A percentile compares a stretch with the other conserved stretches of the same genome.
Evolutionary conservation across 2,888 invertebrate genomes (phyloP).

Genomic region (Drosophila mercatorum): DNA sequence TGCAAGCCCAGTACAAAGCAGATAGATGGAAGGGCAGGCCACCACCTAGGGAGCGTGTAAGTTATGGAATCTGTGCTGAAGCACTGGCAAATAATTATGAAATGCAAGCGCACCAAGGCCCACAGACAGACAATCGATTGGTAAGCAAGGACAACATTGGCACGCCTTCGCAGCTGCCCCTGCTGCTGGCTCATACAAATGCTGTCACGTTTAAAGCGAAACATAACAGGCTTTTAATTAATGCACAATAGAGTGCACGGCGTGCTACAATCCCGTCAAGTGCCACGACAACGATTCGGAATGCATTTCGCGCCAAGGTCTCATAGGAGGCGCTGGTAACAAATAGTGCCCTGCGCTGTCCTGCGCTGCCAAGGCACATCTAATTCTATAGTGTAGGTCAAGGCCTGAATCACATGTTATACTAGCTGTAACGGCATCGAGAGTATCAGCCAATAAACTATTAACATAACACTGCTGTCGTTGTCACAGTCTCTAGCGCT

Average conservation of each 20-base stretch:
- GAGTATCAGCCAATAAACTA: constrained; percentile 64
- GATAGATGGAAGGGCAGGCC: constrained; percentile 10
- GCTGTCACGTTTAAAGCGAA: constrained; percentile 65
- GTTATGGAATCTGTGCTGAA: constrained; percentile 75
- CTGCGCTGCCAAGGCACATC: constrained; percentile 26
- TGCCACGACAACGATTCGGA: constrained; percentile 57
- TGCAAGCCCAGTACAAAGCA: constrained; percentile 48
- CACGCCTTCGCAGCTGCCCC: neutral
- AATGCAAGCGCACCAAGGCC: constrained; percentile 50
- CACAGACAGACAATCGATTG: constrained; percentile 64
- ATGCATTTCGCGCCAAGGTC: constrained; percentile 67
- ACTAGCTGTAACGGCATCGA: constrained; percentile 30
- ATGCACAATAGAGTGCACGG: constrained; percentile 69
- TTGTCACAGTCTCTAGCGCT: constrained; percentile 16
- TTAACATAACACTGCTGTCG: constrained; percentile 62
- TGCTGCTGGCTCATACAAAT: constrained; percentile 21
- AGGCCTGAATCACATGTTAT: constrained; percentile 67
- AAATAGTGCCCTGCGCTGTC: neutral
- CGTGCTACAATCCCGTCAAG: constrained; percentile 52
- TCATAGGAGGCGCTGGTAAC: constrained; percentile 6
- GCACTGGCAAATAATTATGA: constrained; percentile 75
- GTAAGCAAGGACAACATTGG: constrained; percentile 65
- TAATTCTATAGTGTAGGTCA: constrained; percentile 65
- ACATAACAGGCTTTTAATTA: constrained; percentile 77
- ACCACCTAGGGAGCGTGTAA: constrained; percentile 22